Evolutionary conservation across 2,888 invertebrate species (phyloP), one percentile per base, ranked within the genome.

Genomic region (Acleris emargana): DNA sequence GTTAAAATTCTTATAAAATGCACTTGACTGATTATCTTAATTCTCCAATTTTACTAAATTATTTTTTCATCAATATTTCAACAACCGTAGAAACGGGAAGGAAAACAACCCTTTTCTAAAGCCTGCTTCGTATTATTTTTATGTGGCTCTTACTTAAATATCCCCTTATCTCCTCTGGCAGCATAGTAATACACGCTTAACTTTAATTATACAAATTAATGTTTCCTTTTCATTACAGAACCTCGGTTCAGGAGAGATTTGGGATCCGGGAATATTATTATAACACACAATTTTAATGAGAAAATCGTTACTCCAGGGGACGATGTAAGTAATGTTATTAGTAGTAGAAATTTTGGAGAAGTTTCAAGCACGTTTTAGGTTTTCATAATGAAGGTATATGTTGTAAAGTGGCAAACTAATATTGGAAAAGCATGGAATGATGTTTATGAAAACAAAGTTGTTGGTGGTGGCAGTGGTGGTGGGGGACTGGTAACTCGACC

Each of bases 241-340:
- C 73, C 75, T 0, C 74, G 73, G 51, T 77, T 77, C 47, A 87
- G 77, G 73, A 83, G 91, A 62, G 84, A 88, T 54, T 60, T 89
- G 16, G 79, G 75, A 5, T 72, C 84, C 0, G 77, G 83, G 0
- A 86, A 83, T 59, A 78, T 91, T 2, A 76, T 91, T 59, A 86
- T 92, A 20, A 88, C 89, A 1, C 88, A 89, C 52, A 87, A 91
- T 71, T 92, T 92, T 59, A 87, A 75, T 59, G 86, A 89, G 70
- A 93, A 94, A 72, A 88, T 93, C 3, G 75, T 93, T 25, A 89
- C 92, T 7, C 93, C 94, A 0, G 94, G 94, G 7, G 93, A 93
- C 72, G 93, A 93, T 69, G 92, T 92, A 76, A 87, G 90, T 82
- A 66, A 42, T 42, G 2, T 28, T 49, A 61, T 45, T 45, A 45